Percentiles rank a stretch among this genome's conserved stretches.
phyloP scores from a whole-genome alignment of 2,113 vertebrate species.

The Neotoma lepida region DNA sequence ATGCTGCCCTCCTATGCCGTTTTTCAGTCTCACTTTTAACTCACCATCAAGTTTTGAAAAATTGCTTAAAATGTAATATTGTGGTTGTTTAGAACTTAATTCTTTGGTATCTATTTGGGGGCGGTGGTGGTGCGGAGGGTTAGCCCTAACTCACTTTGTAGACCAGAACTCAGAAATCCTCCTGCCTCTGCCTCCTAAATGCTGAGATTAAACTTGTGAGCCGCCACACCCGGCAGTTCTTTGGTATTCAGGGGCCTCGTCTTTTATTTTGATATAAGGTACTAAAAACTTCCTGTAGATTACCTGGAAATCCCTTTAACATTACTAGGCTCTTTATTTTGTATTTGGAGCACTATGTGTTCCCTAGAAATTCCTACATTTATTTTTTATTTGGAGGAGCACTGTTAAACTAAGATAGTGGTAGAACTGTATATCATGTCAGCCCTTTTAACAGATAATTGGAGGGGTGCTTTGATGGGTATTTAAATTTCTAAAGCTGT shows the following conservation, averaged over 20 bases:
- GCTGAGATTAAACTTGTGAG: not conserved
- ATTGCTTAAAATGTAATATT: conserved; percentile 27
- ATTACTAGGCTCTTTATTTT: conserved; percentile 30
- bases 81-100: conserved; percentile 13
- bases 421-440: conserved; percentile 17
- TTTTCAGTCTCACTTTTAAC: conserved; percentile 46
- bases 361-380: conserved; percentile 41
- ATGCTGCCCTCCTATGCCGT: conserved; percentile 3
- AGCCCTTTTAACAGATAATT: conserved; percentile 48
- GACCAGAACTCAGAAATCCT: not conserved
- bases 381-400: conserved; percentile 28
- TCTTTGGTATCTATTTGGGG: conserved; percentile 41
- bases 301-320: conserved; percentile 4
- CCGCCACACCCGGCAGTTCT: not conserved
- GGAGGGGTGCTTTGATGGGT: conserved; percentile 8
- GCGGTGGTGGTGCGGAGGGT: no score
- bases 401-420: conserved; percentile 40
- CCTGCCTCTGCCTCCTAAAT: not conserved
- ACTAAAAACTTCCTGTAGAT: conserved; percentile 16
- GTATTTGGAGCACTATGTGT: conserved; percentile 19
- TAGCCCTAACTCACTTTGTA: not conserved
- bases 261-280: conserved; percentile 4
- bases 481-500: conserved; percentile 44
- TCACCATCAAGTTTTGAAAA: not conserved
- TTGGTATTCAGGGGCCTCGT: conserved; percentile 15